Conservation (phyloP, 2,797 vertebrate species). For the Sebastes kiyomatsui region DNA sequence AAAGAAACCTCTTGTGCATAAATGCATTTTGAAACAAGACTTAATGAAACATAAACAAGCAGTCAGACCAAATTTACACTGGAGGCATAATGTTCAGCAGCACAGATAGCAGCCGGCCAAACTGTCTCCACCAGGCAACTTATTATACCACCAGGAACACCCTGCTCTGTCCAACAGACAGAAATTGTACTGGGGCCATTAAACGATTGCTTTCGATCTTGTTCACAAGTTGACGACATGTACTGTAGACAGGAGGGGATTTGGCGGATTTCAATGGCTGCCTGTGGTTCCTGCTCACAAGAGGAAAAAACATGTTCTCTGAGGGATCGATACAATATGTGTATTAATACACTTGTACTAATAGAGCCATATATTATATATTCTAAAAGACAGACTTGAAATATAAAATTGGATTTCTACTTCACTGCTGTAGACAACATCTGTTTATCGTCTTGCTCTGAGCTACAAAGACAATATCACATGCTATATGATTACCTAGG, state of each 20-base stretch:
- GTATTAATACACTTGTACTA: not conserved
- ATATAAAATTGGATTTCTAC: not conserved
- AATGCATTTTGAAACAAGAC: too few relatives aligned
- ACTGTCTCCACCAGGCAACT: not conserved
- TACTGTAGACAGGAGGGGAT: too few relatives aligned
- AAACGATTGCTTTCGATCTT: not conserved
- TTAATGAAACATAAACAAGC: too few relatives aligned
- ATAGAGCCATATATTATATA: not conserved
- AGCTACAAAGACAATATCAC: not conserved
- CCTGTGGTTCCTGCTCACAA: not conserved
- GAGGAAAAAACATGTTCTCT: not conserved
- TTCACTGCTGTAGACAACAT: too few relatives aligned
- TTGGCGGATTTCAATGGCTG: not conserved
- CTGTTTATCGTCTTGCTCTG: not conserved
- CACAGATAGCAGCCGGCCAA: not conserved
- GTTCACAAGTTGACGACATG: not conserved
- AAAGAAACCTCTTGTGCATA: not conserved
- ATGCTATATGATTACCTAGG: not conserved
- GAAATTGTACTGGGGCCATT: not conserved
- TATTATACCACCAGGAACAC: not conserved
- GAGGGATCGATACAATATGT: not conserved
- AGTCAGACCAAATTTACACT: not conserved
- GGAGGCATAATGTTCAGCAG: not conserved
- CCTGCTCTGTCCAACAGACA: not conserved
- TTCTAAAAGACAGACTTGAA: not conserved